phyloP scores from a whole-genome alignment of 2,888 invertebrate species.

The Trichopria drosophilae region DNA sequence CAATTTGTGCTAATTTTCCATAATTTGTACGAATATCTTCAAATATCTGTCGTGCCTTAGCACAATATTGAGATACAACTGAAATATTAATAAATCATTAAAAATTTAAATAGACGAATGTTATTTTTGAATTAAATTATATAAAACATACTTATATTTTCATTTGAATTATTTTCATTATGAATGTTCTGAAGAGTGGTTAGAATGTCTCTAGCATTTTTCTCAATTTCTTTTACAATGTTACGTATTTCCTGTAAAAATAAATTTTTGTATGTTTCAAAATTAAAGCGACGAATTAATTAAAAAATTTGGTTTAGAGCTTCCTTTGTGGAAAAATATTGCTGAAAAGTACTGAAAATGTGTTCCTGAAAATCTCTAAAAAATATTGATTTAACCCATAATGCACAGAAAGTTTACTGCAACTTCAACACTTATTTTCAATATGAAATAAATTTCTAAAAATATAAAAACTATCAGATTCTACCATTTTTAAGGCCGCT shows the following conservation, averaged over 20 bases:
- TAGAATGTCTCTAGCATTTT: slow-evolving; percentile 75
- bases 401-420: no score
- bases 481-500: no score
- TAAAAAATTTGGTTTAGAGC: slow-evolving; percentile 2
- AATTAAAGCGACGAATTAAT: no score
- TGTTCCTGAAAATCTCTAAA: no score
- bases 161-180: slow-evolving; percentile 66
- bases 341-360: not conserved
- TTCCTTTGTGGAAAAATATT: not conserved
- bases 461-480: no score
- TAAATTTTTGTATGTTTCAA: slow-evolving; percentile 35
- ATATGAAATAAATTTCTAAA: no score
- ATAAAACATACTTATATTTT: slow-evolving; percentile 63
- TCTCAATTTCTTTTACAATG: slow-evolving; percentile 76
- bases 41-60: slow-evolving; percentile 68
- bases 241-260: slow-evolving; percentile 67
- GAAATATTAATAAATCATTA: slow-evolving; percentile 23
- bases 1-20: slow-evolving; percentile 65
- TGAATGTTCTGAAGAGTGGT: slow-evolving; percentile 83
- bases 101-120: slow-evolving; percentile 20
- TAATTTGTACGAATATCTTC: slow-evolving; percentile 69
- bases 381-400: not conserved
- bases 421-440: no score
- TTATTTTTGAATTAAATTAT: slow-evolving; percentile 19
- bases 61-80: slow-evolving; percentile 68